phyloP scores from a whole-genome alignment of 2,888 invertebrate genomes.

The Sabatieria punctata region DNA sequence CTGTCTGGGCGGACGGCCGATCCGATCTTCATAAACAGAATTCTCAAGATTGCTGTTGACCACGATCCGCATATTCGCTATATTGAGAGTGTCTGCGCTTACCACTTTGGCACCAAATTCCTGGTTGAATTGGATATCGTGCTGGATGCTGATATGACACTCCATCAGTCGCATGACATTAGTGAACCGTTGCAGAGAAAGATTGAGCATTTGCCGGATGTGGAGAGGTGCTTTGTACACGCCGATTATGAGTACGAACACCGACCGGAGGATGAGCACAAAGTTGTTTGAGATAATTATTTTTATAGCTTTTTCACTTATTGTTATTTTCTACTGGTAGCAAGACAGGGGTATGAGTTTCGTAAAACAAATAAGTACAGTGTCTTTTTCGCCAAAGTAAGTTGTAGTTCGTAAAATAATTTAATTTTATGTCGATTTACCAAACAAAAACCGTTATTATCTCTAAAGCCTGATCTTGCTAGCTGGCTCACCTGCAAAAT shows the following conservation, averaged over 20 bases:
- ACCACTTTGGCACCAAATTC: conserved; percentile 38
- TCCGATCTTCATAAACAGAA: conserved; percentile 30
- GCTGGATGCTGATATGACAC: conserved; percentile 34
- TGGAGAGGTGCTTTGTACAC: conserved; percentile 40
- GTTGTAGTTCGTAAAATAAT: too few relatives aligned
- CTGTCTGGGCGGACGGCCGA: conserved; percentile 25
- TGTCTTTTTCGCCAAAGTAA: too few relatives aligned
- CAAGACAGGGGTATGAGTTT: too few relatives aligned
- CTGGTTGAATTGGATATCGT: conserved; percentile 36
- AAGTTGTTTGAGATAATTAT: conserved; percentile 29
- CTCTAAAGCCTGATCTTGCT: too few relatives aligned
- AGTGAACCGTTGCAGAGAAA: conserved; percentile 38
- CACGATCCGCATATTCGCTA: conserved; percentile 24
- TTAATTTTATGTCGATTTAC: too few relatives aligned
- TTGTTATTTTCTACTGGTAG: too few relatives aligned
- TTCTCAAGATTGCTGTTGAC: conserved; percentile 28
- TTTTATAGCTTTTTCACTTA: too few relatives aligned
- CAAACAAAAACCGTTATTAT: too few relatives aligned
- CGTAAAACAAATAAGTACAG: too few relatives aligned
- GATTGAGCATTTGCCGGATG: conserved; percentile 35
- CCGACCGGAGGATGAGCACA: conserved; percentile 35
- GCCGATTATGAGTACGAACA: conserved; percentile 38
- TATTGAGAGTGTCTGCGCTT: conserved; percentile 39
- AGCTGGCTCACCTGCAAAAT: too few relatives aligned
- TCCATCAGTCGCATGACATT: conserved; percentile 37